These are phyloP conservation scores for Liposcelis brunnea DNA, from an alignment of 2,888 invertebrate species.

Conservation along the genomic window DNA sequence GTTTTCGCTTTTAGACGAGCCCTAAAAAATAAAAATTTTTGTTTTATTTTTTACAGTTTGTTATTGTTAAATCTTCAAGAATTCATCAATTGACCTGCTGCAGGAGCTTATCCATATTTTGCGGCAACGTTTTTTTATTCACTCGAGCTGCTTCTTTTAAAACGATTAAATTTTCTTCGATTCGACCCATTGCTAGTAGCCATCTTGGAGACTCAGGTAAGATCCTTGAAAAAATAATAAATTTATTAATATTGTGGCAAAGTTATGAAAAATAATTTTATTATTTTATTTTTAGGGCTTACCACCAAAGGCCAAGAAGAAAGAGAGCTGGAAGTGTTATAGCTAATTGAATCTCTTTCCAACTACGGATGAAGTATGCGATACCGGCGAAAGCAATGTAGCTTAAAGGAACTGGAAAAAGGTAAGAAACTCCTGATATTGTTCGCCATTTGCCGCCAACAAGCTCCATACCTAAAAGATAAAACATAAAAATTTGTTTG, in stretches of 20 bases:
- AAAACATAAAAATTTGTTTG: no score
- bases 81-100: constrained; percentile 27
- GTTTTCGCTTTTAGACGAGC: neutral
- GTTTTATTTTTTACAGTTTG: neutral
- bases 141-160: constrained; percentile 45
- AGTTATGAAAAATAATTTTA: no score
- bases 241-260: neutral
- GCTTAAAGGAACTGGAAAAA: constrained; percentile 59
- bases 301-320: constrained; percentile 42
- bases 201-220: constrained; percentile 67
- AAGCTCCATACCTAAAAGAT: constrained; percentile 43
- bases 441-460: constrained; percentile 67
- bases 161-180: constrained; percentile 48
- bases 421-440: constrained; percentile 61
- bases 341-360: constrained; percentile 52
- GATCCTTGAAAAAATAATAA: constrained; percentile 31
- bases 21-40: neutral
- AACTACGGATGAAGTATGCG: constrained; percentile 51
- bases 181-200: constrained; percentile 52
- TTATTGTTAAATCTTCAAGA: neutral
- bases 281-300: constrained; percentile 9
- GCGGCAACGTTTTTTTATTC: constrained; percentile 44
- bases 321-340: constrained; percentile 54
- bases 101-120: constrained; percentile 50
- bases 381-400: constrained; percentile 56